These are phyloP conservation scores for Tapera naevia DNA, from an alignment of 2,797 vertebrate genomes.

Conservation along the genomic window DNA sequence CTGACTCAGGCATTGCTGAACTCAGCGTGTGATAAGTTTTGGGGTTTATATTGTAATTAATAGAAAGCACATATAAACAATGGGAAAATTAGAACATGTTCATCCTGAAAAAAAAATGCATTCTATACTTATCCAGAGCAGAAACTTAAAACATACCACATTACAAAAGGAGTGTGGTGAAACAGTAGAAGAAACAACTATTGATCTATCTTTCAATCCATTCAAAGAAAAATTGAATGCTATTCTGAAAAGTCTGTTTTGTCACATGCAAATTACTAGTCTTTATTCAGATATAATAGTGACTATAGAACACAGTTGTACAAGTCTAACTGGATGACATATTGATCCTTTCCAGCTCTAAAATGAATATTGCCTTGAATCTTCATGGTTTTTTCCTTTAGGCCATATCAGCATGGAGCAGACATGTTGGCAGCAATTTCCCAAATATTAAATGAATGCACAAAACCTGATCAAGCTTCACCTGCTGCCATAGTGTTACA, in stretches of 20 bases:
- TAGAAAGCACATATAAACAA: neutral
- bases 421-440: conserved; percentile 94
- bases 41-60: neutral
- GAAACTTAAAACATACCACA: neutral
- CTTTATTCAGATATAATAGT: neutral
- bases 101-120: neutral
- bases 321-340: neutral
- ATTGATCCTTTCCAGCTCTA: neutral
- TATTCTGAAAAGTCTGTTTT: no score
- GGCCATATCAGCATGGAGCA: conserved; percentile 94
- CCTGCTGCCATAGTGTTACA: conserved; percentile 88
- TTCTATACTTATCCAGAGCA: neutral
- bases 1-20: neutral
- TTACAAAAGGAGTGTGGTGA: no score
- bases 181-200: no score
- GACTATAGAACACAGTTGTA: neutral
- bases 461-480: conserved; percentile 85
- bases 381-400: conserved; percentile 45
- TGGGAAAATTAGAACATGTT: neutral
- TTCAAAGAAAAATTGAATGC: no score
- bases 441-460: conserved; percentile 86
- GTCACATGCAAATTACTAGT: no score
- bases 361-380: neutral
- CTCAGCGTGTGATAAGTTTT: neutral
- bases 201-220: no score